phyloP scores from a whole-genome alignment of 2,888 invertebrate species.

The Eumerus sabulonum region DNA sequence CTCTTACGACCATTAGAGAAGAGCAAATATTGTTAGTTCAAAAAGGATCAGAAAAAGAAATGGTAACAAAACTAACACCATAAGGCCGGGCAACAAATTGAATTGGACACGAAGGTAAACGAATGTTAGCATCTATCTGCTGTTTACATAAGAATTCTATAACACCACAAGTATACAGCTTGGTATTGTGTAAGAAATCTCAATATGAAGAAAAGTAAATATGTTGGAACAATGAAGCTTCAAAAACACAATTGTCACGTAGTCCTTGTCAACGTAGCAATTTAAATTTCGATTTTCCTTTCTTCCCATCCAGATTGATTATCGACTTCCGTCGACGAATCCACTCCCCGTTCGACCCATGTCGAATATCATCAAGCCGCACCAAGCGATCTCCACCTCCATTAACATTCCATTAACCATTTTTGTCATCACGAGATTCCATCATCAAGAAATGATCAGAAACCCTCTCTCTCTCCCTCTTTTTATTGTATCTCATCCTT shows the following conservation, averaged over 20 bases:
- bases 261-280: conserved; percentile 44
- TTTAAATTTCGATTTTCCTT: conserved; percentile 47
- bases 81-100: too few relatives aligned
- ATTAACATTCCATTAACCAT: conserved; percentile 33
- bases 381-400: too few relatives aligned
- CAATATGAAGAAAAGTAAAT: too few relatives aligned
- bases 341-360: too few relatives aligned
- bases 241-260: not conserved
- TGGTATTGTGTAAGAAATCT: too few relatives aligned
- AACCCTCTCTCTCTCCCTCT: conserved; percentile 6
- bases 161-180: too few relatives aligned
- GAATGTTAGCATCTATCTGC: too few relatives aligned
- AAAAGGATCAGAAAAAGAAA: conserved; percentile 15
- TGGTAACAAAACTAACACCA: not conserved
- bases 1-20: conserved; percentile 28
- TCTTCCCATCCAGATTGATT: conserved; percentile 20
- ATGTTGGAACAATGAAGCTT: too few relatives aligned
- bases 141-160: too few relatives aligned
- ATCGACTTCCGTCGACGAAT: conserved; percentile 10
- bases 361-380: too few relatives aligned
- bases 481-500: conserved; percentile 33
- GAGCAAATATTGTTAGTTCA: conserved; percentile 46
- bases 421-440: conserved; percentile 63
- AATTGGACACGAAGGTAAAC: too few relatives aligned
- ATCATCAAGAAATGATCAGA: conserved; percentile 54